Conservation (phyloP, 2,797 vertebrate species). For the Arrhamphus sclerolepis region DNA sequence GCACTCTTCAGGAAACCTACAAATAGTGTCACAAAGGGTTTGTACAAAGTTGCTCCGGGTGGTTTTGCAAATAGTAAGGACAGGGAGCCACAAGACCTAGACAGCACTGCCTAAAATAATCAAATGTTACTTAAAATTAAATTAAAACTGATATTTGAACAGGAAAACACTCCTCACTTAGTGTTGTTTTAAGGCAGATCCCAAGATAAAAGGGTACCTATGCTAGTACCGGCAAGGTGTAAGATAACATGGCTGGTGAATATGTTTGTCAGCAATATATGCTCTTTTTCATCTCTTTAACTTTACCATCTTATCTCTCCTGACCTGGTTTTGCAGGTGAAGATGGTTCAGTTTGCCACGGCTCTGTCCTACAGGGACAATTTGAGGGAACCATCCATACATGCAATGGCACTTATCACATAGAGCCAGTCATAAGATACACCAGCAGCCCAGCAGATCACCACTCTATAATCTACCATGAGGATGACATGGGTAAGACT, state of each 20-base stretch:
- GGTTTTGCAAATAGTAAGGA: no score
- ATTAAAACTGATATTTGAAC: no score
- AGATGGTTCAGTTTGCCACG: slow-evolving; percentile 78
- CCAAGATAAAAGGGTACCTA: no score
- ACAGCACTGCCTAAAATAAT: no score
- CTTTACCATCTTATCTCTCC: slow-evolving; percentile 14
- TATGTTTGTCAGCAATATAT: not conserved
- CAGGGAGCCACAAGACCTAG: no score
- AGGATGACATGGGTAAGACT: slow-evolving; percentile 83
- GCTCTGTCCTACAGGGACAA: slow-evolving; percentile 81
- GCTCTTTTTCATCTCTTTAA: not conserved
- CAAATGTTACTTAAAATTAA: no score
- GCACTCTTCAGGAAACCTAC: no score
- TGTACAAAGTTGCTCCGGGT: no score
- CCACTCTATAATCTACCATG: slow-evolving; percentile 86
- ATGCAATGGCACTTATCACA: slow-evolving; percentile 79
- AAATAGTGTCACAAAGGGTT: no score
- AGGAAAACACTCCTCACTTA: no score
- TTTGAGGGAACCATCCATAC: slow-evolving; percentile 86
- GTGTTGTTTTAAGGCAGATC: no score
- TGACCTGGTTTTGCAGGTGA: slow-evolving; percentile 71
- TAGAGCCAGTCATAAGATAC: slow-evolving; percentile 76
- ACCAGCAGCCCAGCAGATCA: slow-evolving; percentile 46
- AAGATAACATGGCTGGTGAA: not conserved
- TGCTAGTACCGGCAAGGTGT: no score